Conservation (phyloP, 1,140 invertebrate genomes). For the Ceratosolen solmsi region DNA sequence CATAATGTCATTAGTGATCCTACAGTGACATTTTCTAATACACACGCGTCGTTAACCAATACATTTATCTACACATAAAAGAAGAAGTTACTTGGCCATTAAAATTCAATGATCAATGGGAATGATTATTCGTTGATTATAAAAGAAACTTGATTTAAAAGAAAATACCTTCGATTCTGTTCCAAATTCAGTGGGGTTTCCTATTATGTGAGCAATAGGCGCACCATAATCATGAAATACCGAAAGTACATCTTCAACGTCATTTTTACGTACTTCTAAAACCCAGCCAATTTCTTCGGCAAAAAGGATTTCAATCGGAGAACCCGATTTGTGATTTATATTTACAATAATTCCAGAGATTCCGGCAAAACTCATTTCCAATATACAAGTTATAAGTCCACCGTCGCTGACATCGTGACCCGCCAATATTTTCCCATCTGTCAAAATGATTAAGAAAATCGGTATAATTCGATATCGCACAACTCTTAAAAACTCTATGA, state of each 20-base stretch:
- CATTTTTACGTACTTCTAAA: slow-evolving; percentile 81
- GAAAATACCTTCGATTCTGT: slow-evolving; percentile 77
- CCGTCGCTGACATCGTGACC: slow-evolving; percentile 98
- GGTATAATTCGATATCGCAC: too few species aligned
- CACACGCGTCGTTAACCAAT: slow-evolving; percentile 75
- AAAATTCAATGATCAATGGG: too few species aligned
- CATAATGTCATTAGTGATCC: slow-evolving; percentile 84
- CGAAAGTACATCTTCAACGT: slow-evolving; percentile 77
- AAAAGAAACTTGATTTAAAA: too few species aligned
- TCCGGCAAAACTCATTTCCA: slow-evolving; percentile 97
- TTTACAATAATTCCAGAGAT: slow-evolving; percentile 85
- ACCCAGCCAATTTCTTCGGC: slow-evolving; percentile 94
- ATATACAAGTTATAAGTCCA: slow-evolving; percentile 88
- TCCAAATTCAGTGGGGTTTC: slow-evolving; percentile 79
- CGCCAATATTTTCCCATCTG: slow-evolving; percentile 83
- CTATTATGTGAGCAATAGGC: slow-evolving; percentile 83
- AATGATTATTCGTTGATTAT: too few species aligned
- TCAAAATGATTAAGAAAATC: slow-evolving; percentile 27
- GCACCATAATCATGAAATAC: slow-evolving; percentile 78
- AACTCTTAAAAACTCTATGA: too few species aligned
- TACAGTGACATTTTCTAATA: slow-evolving; percentile 72
- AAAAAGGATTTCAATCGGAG: slow-evolving; percentile 83
- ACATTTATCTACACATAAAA: slow-evolving; percentile 74
- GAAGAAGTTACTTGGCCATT: too few species aligned
- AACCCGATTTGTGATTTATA: slow-evolving; percentile 75